Percentiles rank a stretch among this genome's conserved stretches.
These are phyloP conservation scores for Lepidonotus clava DNA, from an alignment of 2,888 invertebrate species.

Conservation along the genomic window DNA sequence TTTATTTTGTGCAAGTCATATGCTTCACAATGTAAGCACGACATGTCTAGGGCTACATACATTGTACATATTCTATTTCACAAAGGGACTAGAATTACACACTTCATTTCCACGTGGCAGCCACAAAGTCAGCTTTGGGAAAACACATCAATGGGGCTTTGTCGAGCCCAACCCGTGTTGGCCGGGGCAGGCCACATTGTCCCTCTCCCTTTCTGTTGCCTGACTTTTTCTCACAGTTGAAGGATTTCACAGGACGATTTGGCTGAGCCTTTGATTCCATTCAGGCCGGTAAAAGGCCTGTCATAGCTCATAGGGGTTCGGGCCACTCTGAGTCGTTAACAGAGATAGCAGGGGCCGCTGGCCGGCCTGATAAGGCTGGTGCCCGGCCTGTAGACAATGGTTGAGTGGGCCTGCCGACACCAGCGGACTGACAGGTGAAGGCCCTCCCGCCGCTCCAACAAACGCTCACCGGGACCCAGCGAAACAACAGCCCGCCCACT, in stretches of 20 bases:
- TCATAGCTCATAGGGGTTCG: slow-evolving; percentile 6
- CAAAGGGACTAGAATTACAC: too few relatives aligned
- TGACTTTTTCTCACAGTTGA: slow-evolving; percentile 47
- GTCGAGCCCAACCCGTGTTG: too few relatives aligned
- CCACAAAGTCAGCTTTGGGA: too few relatives aligned
- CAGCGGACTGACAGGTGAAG: slow-evolving; percentile 41
- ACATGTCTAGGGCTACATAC: too few relatives aligned
- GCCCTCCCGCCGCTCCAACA: neutral
- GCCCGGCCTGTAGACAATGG: neutral
- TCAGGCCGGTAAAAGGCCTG: slow-evolving; percentile 38
- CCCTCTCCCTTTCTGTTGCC: neutral
- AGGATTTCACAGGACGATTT: slow-evolving; percentile 35
- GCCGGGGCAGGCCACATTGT: slow-evolving; percentile 4
- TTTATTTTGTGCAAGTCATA: too few relatives aligned
- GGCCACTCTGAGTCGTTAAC: neutral
- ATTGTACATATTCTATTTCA: too few relatives aligned
- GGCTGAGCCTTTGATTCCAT: slow-evolving; percentile 39
- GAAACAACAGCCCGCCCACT: slow-evolving; percentile 1
- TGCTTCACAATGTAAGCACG: too few relatives aligned
- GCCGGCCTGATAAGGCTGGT: slow-evolving; percentile 24
- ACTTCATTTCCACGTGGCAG: too few relatives aligned
- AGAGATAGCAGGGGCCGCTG: neutral
- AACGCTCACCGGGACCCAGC: slow-evolving; percentile 14
- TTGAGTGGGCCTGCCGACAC: slow-evolving; percentile 18
- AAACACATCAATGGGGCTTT: too few relatives aligned